A percentile compares a stretch with the other conserved stretches of the same genome.
phyloP scores from a whole-genome alignment of 2,888 invertebrate species.

The Ectemnius cavifrons region DNA sequence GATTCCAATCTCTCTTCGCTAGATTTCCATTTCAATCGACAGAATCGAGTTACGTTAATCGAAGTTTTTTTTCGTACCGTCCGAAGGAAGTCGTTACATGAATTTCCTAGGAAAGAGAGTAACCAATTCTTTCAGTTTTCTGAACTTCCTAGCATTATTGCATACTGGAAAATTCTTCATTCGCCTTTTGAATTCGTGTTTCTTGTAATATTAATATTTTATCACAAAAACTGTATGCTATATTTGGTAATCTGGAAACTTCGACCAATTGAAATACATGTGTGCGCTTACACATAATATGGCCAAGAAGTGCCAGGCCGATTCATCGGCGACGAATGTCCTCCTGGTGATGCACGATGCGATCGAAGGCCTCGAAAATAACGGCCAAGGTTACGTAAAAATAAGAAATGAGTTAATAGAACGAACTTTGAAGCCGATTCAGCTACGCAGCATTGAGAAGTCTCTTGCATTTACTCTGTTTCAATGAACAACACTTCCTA shows the following conservation, averaged over 20 bases:
- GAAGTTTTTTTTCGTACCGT: neutral
- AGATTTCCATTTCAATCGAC: neutral
- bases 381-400: constrained; percentile 41
- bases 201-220: too few relatives aligned
- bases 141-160: neutral
- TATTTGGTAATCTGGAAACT: too few relatives aligned
- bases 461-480: neutral
- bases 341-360: constrained; percentile 13
- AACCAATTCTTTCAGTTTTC: neutral
- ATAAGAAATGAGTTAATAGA: constrained; percentile 33
- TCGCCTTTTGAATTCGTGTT: neutral
- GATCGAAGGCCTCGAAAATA: constrained; percentile 35
- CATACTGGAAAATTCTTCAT: neutral
- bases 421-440: neutral
- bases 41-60: neutral
- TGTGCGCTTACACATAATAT: neutral
- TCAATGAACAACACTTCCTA: too few relatives aligned
- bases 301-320: neutral
- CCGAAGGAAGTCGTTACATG: neutral
- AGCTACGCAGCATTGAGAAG: neutral
- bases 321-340: constrained; percentile 14
- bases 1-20: neutral
- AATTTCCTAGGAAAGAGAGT: neutral
- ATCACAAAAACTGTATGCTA: too few relatives aligned
- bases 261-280: too few relatives aligned